These are phyloP conservation scores for Notodonta ziczac DNA, from an alignment of 2,888 invertebrate species.

Conservation along the genomic window DNA sequence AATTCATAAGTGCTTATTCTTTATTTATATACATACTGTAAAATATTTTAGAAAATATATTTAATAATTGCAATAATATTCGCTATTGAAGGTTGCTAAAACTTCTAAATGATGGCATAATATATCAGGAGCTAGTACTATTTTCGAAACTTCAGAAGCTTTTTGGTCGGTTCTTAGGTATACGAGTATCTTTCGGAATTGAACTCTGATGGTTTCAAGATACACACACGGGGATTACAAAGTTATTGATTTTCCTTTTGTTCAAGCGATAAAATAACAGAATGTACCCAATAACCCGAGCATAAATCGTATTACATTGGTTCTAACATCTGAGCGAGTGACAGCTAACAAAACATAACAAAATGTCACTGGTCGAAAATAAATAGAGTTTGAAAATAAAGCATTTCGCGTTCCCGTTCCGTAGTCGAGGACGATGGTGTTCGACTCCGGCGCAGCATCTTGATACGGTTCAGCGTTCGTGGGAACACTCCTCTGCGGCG, in stretches of 20 bases:
- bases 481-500: conserved; percentile 71
- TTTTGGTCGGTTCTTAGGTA: no score
- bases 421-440: conserved; percentile 54
- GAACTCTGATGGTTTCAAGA: no score
- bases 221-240: no score
- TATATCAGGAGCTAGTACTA: no score
- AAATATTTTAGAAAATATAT: no score
- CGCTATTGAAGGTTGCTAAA: no score
- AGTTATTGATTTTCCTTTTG: background rate
- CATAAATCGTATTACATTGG: conserved; percentile 41
- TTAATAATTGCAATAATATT: no score
- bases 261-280: background rate
- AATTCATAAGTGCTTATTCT: no score
- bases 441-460: conserved; percentile 66
- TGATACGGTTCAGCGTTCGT: conserved; percentile 77
- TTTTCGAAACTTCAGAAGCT: no score
- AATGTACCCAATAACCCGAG: background rate
- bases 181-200: no score
- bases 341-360: conserved; percentile 78
- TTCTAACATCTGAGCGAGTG: conserved; percentile 61
- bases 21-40: no score
- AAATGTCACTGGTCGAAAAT: conserved; percentile 67
- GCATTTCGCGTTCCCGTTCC: conserved; percentile 73
- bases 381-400: conserved; percentile 78
- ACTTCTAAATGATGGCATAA: no score